Base-by-base conservation (phyloP, 2,797 vertebrate genomes). In the Pangasius mekongensis region DNA sequence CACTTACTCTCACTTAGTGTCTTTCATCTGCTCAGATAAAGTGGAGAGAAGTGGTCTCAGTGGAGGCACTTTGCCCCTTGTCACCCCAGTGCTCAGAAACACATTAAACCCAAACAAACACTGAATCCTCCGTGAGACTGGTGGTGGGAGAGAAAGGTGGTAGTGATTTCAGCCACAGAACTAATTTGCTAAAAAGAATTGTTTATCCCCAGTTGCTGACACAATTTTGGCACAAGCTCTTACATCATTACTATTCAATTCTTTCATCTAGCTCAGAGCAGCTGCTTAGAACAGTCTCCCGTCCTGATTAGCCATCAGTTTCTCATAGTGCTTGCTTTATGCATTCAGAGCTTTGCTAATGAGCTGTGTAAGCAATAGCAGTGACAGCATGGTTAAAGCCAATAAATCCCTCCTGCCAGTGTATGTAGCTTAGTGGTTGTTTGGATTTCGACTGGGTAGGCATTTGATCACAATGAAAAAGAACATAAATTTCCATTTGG, bases 1-100 rank as follows among this genome's bases (percentile, higher is more conserved):
- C 60, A 85, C 36, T 83, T 62, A 85, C 81, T 77, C 76, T 71
- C 85, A 67, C 43, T 83, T 69, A 36, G 20, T 73, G 39, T 74
- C 82, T 71, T 85, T 86, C 66, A 62, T n/a, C 77, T 81, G 76
- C 71, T 82, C 10, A 81, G 88, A 89, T 88, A 88, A 88, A 89
- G 89, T 69, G 90, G 91, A 91, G 92, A 93, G 93, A 93, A 92
- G 91, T 87, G 90, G 86, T 82, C 52, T 86, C 52, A 85, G 92
- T 91, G 58, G 64, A 56, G 89, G 85, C 83, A 60, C 24, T 87
- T 92, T 84, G 86, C 85, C 82, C 91, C 91, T 87, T 84, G 78
- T 86, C 89, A 89, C 82, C 49, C 76, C 66, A 30, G n/a, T 86
- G 81, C 86, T 89, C 60, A 81, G 78, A 91, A 90, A 85, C 78